Percentiles rank a stretch among this genome's conserved stretches.
These are phyloP conservation scores for Aurelia aurita DNA, from an alignment of 30 jellyfish, hydroid and myxozoan species.

Conservation along the genomic window DNA sequence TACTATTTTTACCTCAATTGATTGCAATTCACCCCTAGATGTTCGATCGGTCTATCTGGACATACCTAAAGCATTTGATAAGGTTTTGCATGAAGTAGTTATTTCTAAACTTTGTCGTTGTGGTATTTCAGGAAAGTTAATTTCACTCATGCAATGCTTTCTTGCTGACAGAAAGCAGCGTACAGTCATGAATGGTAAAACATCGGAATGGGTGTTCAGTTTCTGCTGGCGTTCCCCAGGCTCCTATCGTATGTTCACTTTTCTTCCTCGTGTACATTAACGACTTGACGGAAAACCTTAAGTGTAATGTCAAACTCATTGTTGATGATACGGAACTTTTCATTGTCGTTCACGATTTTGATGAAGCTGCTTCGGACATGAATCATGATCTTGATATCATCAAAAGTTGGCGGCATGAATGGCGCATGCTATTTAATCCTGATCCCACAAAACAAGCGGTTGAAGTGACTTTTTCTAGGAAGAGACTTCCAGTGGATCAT, in stretches of 20 bases:
- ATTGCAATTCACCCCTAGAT: conserved; percentile 46
- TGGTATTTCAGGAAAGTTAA: conserved; percentile 40
- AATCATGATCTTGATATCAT: not conserved
- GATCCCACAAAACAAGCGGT: too few species aligned
- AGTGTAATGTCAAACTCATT: conserved; percentile 38
- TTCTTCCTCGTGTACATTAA: too few species aligned
- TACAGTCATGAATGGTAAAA: conserved; percentile 50
- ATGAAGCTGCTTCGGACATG: too few species aligned
- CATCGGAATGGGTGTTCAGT: conserved; percentile 42
- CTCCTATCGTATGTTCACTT: conserved; percentile 47
- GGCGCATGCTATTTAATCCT: too few species aligned
- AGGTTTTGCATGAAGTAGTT: conserved; percentile 48
- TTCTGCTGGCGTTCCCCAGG: conserved; percentile 74
- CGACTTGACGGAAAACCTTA: conserved; percentile 25
- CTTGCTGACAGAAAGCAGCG: conserved; percentile 42
- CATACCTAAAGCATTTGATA: conserved; percentile 55
- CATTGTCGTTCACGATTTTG: not conserved
- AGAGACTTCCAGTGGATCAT: too few species aligned
- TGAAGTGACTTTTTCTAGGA: too few species aligned
- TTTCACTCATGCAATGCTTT: conserved; percentile 45
- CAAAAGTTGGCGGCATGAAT: conserved; percentile 14
- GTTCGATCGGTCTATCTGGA: conserved; percentile 49
- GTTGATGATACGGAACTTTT: conserved; percentile 63
- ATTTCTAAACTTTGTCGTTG: conserved; percentile 32
- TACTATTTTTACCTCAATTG: conserved; percentile 43